Evolutionary conservation across 2,888 invertebrate genomes (phyloP), one percentile per base, ranked within the genome.

Genomic region (Boloria selene): DNA sequence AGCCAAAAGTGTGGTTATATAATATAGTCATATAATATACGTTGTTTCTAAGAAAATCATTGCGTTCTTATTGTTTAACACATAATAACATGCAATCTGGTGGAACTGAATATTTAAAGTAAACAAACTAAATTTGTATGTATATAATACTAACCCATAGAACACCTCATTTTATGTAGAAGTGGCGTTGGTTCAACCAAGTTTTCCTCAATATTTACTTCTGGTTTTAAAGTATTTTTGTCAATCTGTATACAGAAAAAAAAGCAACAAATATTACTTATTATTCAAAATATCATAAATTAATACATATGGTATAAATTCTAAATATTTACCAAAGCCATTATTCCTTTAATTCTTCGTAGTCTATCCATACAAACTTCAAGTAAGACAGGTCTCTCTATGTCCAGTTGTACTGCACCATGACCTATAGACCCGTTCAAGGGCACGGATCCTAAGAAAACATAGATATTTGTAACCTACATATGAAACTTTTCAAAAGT

Each of bases 301-400:
- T 74, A 63, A 77, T 75, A 45, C 6, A 60, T 1, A n/a, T n/a
- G 13, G 7, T 22, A n/a, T 45, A 6, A 22, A 14, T 51, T 18
- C 31, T 45, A 10, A 26, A 26, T 50, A 72, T 63, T 73, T 67
- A 84, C 83, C 73, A 84, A 65, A 31, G 64, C 60, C 2, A 49
- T 3, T 14, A 87, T 86, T 2, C 65, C 72, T 26, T 70, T 77
- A 0, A 90, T 60, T 5, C 86, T 77, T 1, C 49, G 69, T n/a
- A 88, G 49, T 7, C 79, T 77, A 18, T 87, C 84, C 0, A 74
- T 70, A 61, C 79, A 81, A 0, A 90, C 70, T 18, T 85, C 80
- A 0, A 87, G 2, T n/a, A 81, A 73, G 0, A 89, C 72, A 0
- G 90, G 90, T 1, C 89, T 75, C 62, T 90, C 90, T 13, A 90